Conservation (phyloP, 2,888 invertebrate genomes). For the Eupithecia vulgata region DNA sequence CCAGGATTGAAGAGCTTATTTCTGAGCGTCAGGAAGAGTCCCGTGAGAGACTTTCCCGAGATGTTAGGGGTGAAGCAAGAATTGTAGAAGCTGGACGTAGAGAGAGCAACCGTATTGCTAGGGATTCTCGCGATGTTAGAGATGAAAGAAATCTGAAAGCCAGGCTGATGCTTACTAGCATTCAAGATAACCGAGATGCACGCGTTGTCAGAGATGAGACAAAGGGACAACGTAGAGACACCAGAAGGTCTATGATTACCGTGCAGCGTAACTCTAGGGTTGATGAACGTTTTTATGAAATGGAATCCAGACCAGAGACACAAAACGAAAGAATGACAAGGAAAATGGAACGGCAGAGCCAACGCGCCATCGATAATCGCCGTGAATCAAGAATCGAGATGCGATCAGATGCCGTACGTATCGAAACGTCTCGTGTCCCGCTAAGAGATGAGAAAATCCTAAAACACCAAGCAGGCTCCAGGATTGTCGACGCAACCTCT, state of each 20-base stretch:
- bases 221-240: conserved; percentile 8
- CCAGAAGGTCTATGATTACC: conserved; percentile 14
- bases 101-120: background rate
- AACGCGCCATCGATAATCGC: conserved; percentile 16
- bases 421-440: conserved; percentile 9
- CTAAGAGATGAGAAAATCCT: conserved; percentile 9
- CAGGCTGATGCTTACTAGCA: conserved; percentile 23
- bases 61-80: conserved; percentile 4
- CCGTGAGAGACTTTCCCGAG: background rate
- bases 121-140: conserved; percentile 13
- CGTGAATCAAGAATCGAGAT: conserved; percentile 25
- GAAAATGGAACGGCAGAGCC: conserved; percentile 14
- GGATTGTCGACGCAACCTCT: conserved; percentile 40
- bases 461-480: conserved; percentile 43
- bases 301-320: conserved; percentile 7
- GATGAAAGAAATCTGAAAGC: conserved; percentile 13
- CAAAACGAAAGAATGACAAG: conserved; percentile 26
- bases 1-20: background rate
- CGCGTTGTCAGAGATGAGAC: conserved; percentile 16
- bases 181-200: conserved; percentile 18
- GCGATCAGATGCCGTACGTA: conserved; percentile 16
- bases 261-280: conserved; percentile 18
- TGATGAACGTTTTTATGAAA: conserved; percentile 18
- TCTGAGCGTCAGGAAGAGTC: conserved; percentile 16
- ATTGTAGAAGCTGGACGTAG: conserved; percentile 1